phyloP scores from a whole-genome alignment of 2,888 invertebrate genomes.

The Pseudococcus longispinus region DNA sequence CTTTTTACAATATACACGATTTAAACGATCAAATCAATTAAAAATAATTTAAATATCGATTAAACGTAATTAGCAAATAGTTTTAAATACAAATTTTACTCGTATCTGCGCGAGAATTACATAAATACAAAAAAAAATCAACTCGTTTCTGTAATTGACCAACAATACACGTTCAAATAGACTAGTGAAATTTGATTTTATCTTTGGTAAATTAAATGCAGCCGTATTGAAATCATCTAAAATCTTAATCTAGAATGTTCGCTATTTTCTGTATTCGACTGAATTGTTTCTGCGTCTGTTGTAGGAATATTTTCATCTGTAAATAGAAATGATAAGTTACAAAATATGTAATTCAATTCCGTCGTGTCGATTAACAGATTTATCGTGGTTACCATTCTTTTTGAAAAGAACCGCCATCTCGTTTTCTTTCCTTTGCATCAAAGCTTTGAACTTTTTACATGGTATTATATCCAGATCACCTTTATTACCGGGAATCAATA shows the following conservation, averaged over 20 bases:
- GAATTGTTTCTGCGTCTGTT: conserved; percentile 6
- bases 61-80: background rate
- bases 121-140: conserved; percentile 4
- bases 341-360: background rate
- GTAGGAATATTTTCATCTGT: conserved; percentile 31
- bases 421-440: conserved; percentile 37
- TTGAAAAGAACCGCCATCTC: conserved; percentile 28
- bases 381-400: background rate
- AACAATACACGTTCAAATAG: conserved; percentile 41
- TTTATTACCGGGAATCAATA: conserved; percentile 59
- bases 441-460: conserved; percentile 54
- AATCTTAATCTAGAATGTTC: background rate
- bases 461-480: conserved; percentile 58
- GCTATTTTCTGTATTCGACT: conserved; percentile 32
- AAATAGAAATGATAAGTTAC: background rate
- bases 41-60: conserved; percentile 3
- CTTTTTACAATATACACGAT: conserved; percentile 16
- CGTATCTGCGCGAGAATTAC: background rate
- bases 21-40: conserved; percentile 10
- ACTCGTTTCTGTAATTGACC: conserved; percentile 29
- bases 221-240: background rate
- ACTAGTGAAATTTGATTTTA: conserved; percentile 54
- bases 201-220: conserved; percentile 53
- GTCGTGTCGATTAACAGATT: background rate
- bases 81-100: background rate